Evolutionary conservation across 2,113 vertebrate species (phyloP).

Genomic region (Hydrochoerus hydrochaeris): DNA sequence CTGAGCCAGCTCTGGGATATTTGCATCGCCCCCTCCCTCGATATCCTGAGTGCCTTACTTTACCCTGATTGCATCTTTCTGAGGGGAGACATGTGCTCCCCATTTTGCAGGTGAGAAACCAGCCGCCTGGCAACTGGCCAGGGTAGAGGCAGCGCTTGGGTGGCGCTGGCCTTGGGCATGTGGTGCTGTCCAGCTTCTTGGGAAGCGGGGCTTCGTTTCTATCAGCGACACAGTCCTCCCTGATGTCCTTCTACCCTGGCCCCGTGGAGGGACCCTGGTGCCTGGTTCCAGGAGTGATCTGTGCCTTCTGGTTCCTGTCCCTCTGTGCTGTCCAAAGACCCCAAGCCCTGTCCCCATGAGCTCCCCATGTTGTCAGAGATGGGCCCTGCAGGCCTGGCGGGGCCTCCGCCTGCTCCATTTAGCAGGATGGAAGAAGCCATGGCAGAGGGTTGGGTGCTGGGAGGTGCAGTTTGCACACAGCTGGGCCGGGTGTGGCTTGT

Average conservation of each 20-base stretch:
- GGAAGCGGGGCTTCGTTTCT: fast-evolving
- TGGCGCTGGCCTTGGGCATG: neutral
- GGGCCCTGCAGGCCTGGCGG: neutral
- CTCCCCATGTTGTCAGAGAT: neutral
- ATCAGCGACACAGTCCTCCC: neutral
- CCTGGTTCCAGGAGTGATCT: fast-evolving
- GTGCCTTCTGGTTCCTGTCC: no score
- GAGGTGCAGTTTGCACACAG: neutral
- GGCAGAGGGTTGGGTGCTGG: neutral
- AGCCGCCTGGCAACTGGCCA: neutral
- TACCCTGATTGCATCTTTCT: neutral
- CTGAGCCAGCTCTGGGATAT: neutral
- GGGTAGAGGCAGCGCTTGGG: neutral
- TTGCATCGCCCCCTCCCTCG: no score
- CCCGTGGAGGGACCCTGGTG: fast-evolving
- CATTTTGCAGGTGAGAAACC: neutral
- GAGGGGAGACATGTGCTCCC: neutral
- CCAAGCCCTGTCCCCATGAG: neutral
- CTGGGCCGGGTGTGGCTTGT: neutral
- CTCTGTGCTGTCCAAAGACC: neutral
- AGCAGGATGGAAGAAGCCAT: neutral
- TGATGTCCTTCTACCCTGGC: fast-evolving
- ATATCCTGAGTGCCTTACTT: neutral
- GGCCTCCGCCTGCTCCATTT: neutral
- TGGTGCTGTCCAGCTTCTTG: neutral